Evolutionary conservation across 2,888 invertebrate species (phyloP).

Genomic region (Quadroppia sp.): DNA sequence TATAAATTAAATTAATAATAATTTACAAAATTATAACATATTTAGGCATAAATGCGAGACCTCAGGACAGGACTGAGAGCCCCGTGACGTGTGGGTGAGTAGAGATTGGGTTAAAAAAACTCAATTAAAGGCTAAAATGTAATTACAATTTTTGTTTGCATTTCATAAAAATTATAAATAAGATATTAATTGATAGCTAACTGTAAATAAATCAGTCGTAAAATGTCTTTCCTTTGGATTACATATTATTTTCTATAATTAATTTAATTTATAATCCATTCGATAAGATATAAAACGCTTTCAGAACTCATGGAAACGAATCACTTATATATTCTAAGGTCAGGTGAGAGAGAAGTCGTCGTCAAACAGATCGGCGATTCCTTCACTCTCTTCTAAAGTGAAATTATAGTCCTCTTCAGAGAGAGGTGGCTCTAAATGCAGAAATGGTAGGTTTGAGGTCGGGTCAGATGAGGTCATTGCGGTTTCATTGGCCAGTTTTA

Average conservation of each 20-base stretch:
- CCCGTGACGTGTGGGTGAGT: neutral
- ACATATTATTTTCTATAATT: neutral
- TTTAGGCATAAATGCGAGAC: neutral
- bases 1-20: neutral
- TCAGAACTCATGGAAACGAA: neutral
- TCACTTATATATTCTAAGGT: neutral
- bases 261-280: neutral
- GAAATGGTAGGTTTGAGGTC: slow-evolving; percentile 60
- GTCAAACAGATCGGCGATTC: slow-evolving; percentile 55
- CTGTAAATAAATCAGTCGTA: neutral
- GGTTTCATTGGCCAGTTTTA: slow-evolving; percentile 46
- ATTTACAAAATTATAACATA: neutral
- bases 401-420: slow-evolving; percentile 54
- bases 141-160: neutral
- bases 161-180: neutral
- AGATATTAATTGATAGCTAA: neutral
- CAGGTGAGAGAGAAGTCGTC: slow-evolving; percentile 33
- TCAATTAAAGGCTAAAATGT: neutral
- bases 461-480: slow-evolving; percentile 44
- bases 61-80: neutral
- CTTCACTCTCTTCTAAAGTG: slow-evolving; percentile 52
- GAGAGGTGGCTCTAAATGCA: slow-evolving; percentile 66
- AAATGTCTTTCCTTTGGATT: neutral
- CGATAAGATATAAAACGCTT: neutral
- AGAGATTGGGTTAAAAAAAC: neutral